These are phyloP conservation scores for Azorinus chamasolen DNA, from an alignment of 2,888 invertebrate species.

Conservation along the genomic window DNA sequence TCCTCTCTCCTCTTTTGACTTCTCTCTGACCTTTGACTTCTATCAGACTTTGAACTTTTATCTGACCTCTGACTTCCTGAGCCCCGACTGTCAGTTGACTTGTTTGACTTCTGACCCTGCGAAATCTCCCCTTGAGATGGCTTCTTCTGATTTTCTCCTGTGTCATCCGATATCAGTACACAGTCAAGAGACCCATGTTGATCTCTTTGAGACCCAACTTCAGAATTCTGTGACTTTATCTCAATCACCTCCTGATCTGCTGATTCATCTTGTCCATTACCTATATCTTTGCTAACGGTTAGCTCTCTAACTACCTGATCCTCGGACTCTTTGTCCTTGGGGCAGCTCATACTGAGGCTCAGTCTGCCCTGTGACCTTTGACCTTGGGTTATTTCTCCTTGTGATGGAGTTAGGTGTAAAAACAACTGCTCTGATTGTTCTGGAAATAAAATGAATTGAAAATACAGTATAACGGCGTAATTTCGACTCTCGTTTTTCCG, in stretches of 20 bases:
- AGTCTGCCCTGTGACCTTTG: conserved; percentile 15
- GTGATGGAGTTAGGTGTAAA: conserved; percentile 64
- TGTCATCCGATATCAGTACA: background rate
- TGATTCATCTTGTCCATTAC: background rate
- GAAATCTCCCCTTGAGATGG: conserved; percentile 11
- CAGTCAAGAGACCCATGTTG: no score
- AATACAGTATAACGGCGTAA: no score
- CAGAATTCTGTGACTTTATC: no score
- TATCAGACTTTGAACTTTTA: background rate
- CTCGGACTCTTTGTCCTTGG: no score
- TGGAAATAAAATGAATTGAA: background rate
- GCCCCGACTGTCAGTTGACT: conserved; percentile 9
- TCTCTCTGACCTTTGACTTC: conserved; percentile 15
- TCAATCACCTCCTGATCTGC: no score
- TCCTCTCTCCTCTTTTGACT: conserved; percentile 16
- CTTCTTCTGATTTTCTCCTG: conserved; percentile 12
- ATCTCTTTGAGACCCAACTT: no score
- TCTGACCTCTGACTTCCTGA: conserved; percentile 2
- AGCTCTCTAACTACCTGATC: background rate
- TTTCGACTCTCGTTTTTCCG: no score
- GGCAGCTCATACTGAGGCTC: background rate
- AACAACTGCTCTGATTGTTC: conserved; percentile 63
- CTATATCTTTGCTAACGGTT: background rate
- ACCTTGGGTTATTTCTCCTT: conserved; percentile 39
- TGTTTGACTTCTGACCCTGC: conserved; percentile 11